Conservation (phyloP, 2,113 vertebrate genomes). For the Pterocles orientalis region DNA sequence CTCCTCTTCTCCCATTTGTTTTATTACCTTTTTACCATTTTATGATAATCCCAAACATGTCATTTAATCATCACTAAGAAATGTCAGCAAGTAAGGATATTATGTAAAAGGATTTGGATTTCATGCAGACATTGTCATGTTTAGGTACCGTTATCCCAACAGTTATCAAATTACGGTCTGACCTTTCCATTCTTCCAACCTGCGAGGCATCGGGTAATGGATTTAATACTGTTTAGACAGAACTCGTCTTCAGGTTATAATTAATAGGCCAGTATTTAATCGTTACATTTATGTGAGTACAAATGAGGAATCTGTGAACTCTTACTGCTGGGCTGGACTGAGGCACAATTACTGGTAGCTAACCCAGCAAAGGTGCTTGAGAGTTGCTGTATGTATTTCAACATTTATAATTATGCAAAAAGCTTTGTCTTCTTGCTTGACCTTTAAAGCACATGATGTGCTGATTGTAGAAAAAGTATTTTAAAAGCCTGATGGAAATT, state of each 20-base stretch:
- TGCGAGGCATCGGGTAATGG: background rate
- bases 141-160: slow-evolving; percentile 11
- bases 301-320: slow-evolving; percentile 58
- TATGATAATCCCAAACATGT: background rate
- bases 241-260: slow-evolving; percentile 59
- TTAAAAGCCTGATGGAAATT: slow-evolving; percentile 64
- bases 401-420: slow-evolving; percentile 60
- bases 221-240: slow-evolving; percentile 47
- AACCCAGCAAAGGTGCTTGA: slow-evolving; percentile 34
- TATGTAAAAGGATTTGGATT: slow-evolving; percentile 14
- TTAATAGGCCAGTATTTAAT: slow-evolving; percentile 65
- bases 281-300: slow-evolving; percentile 54
- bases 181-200: slow-evolving; percentile 61
- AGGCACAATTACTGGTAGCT: slow-evolving; percentile 60
- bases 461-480: slow-evolving; percentile 59
- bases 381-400: slow-evolving; percentile 33
- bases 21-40: slow-evolving; percentile 4
- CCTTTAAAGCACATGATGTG: slow-evolving; percentile 51
- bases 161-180: slow-evolving; percentile 51
- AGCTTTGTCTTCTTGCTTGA: slow-evolving; percentile 49
- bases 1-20: background rate
- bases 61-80: slow-evolving; percentile 1
- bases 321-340: slow-evolving; percentile 27
- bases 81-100: background rate
- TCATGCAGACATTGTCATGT: background rate